Percentiles rank a stretch among this genome's conserved stretches.
Conservation (phyloP, 2,888 invertebrate genomes). For the Caenorhabditis plicata region DNA sequence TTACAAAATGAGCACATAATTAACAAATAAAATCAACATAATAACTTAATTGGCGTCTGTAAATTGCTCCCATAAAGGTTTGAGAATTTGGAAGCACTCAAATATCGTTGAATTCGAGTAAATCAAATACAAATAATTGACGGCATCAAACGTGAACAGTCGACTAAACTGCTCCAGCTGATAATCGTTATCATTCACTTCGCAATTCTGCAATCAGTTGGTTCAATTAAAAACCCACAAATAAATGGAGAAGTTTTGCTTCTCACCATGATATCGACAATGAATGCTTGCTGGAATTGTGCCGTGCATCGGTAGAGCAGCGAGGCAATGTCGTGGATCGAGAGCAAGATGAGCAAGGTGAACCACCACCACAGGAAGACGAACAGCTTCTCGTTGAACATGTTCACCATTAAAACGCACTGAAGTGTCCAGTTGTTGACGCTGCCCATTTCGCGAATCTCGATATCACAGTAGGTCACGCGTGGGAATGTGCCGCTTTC, state of each 20-base stretch:
- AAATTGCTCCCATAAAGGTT: no score
- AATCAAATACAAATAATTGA: slow-evolving; percentile 55
- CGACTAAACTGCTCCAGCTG: no score
- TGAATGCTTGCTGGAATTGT: slow-evolving; percentile 19
- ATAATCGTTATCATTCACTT: no score
- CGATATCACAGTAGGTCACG: slow-evolving; percentile 59
- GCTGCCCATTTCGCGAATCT: slow-evolving; percentile 52
- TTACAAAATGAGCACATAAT: no score
- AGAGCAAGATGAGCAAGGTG: slow-evolving; percentile 6
- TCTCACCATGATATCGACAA: no score
- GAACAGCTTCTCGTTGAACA: slow-evolving; percentile 65
- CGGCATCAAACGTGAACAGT: slow-evolving; percentile 57
- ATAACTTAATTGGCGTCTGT: no score
- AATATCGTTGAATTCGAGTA: slow-evolving; percentile 54
- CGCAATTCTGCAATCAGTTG: slow-evolving; percentile 52
- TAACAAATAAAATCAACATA: no score
- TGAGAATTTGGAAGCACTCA: no score
- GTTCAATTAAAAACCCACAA: slow-evolving; percentile 6
- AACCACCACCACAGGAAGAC: slow-evolving; percentile 63
- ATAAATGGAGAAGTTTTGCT: no score
- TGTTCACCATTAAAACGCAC: slow-evolving; percentile 63
- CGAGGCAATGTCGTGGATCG: slow-evolving; percentile 15
- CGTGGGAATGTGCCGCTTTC: slow-evolving; percentile 65
- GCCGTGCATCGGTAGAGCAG: slow-evolving; percentile 22
- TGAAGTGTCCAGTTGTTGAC: slow-evolving; percentile 55